Evolutionary conservation across 2,797 vertebrate genomes (phyloP).

Genomic region (Lepus townsendii): DNA sequence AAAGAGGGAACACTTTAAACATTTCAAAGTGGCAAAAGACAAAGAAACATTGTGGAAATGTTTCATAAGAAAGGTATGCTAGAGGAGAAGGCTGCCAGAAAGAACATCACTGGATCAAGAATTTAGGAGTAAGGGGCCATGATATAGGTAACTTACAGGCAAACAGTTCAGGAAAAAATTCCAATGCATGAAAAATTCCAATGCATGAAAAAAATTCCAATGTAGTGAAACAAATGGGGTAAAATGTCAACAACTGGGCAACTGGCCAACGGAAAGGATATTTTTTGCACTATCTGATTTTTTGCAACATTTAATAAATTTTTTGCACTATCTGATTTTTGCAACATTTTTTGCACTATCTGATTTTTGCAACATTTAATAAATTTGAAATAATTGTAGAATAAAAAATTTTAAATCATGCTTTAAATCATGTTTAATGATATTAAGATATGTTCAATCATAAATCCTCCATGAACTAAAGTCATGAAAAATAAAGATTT

Average conservation of each 20-base stretch:
- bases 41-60: neutral
- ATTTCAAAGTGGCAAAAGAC: neutral
- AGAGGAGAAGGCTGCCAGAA: neutral
- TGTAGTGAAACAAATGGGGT: neutral
- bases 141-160: neutral
- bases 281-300: neutral
- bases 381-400: slow-evolving; percentile 29
- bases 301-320: neutral
- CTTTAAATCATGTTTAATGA: slow-evolving; percentile 4
- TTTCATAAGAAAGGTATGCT: neutral
- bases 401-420: neutral
- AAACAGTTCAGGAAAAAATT: neutral
- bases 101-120: neutral
- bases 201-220: neutral
- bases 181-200: neutral
- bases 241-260: neutral
- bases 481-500: slow-evolving; percentile 34
- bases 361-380: neutral
- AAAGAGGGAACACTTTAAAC: neutral
- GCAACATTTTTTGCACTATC: neutral
- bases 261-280: neutral
- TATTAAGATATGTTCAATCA: neutral
- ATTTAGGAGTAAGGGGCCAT: neutral
- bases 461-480: slow-evolving; percentile 17
- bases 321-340: neutral